phyloP scores from a whole-genome alignment of 2,113 vertebrate species.

The Acanthisitta chloris region DNA sequence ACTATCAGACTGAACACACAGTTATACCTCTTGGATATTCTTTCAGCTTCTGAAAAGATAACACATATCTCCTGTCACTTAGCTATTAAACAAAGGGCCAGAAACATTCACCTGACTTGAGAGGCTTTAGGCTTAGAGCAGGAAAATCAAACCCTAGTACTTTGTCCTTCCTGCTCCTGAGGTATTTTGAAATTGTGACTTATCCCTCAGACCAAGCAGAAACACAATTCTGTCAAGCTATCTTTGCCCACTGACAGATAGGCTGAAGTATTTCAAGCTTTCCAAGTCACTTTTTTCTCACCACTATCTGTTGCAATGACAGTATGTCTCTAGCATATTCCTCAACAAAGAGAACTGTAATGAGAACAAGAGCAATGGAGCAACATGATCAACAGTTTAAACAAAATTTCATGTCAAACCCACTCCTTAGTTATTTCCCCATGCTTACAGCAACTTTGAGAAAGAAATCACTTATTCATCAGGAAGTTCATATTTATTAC shows the following conservation, averaged over 20 bases:
- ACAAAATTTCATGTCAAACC: neutral
- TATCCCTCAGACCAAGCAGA: neutral
- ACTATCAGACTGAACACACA: neutral
- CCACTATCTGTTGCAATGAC: neutral
- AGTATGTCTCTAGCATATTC: neutral
- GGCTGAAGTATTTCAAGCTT: neutral
- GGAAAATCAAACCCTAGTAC: neutral
- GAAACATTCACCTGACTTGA: neutral
- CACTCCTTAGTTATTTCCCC: neutral
- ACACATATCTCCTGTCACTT: neutral
- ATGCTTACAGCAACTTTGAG: neutral
- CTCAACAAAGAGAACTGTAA: neutral
- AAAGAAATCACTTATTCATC: neutral
- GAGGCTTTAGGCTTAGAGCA: neutral
- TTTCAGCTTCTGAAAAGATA: neutral
- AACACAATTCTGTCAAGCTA: neutral
- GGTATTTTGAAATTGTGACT: neutral
- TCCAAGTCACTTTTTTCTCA: neutral
- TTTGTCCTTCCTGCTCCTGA: neutral
- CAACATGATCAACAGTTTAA: neutral
- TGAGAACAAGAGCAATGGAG: neutral
- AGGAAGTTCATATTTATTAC: neutral
- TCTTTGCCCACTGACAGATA: neutral
- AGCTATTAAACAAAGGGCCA: neutral
- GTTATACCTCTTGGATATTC: neutral